Percentiles rank a stretch among this genome's conserved stretches.
phyloP scores from a whole-genome alignment of 2,797 vertebrate genomes.

The Halcyon smyrnensis region DNA sequence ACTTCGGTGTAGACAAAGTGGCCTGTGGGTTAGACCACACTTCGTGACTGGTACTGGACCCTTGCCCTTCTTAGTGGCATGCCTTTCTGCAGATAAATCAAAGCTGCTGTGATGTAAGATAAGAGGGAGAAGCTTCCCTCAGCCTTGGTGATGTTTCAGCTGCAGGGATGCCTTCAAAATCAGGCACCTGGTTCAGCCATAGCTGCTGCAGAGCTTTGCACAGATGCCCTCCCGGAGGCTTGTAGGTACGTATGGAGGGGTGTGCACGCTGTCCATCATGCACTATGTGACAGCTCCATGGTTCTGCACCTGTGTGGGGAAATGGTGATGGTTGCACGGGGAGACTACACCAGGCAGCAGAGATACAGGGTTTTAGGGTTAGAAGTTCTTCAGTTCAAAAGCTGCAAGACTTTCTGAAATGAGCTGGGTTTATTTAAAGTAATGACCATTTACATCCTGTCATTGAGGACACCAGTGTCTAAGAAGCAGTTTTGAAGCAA shows the following conservation, averaged over 20 bases:
- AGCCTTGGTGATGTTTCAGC: not conserved
- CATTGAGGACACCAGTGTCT: not conserved
- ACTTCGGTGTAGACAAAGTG: not conserved
- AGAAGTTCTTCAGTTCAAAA: not conserved
- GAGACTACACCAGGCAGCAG: not conserved
- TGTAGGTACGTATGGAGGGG: not conserved
- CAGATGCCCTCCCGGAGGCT: fast-evolving
- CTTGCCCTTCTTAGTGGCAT: not conserved
- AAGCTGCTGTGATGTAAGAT: not conserved
- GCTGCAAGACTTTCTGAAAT: not conserved
- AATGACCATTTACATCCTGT: not conserved
- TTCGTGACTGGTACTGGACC: fast-evolving
- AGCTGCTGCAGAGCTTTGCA: too few species aligned
- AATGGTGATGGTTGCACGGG: fast-evolving
- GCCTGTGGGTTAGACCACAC: not conserved
- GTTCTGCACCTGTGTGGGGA: not conserved
- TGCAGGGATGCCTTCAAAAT: not conserved
- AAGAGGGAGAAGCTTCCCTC: fast-evolving
- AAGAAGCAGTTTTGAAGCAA: not conserved
- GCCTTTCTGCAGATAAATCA: not conserved
- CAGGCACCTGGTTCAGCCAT: not conserved
- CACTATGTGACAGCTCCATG: fast-evolving
- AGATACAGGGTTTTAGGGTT: not conserved
- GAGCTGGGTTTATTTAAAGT: not conserved
- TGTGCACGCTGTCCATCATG: not conserved